These are phyloP conservation scores for Panzeria rudis DNA, from an alignment of 2,888 invertebrate species.

Conservation along the genomic window DNA sequence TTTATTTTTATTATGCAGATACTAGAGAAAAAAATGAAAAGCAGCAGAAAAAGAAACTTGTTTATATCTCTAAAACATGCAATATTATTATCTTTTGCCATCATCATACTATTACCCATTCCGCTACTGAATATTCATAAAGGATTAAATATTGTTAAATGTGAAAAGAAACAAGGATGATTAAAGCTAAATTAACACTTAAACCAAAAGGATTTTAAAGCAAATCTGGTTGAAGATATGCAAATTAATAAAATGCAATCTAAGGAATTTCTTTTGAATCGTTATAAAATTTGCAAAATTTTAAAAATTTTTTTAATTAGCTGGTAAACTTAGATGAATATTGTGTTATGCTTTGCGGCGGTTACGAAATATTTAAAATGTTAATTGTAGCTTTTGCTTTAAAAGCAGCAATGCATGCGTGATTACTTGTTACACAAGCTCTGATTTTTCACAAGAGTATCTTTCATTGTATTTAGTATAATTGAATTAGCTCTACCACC, in stretches of 20 bases:
- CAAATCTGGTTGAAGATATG: conserved; percentile 31
- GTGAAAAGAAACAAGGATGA: conserved; percentile 29
- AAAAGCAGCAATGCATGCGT: no score
- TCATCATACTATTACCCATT: conserved; percentile 14
- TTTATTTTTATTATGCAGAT: conserved; percentile 37
- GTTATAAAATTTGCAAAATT: conserved; percentile 3
- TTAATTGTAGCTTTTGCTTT: no score
- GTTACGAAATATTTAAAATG: no score
- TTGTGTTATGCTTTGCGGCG: no score
- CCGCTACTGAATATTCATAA: background rate
- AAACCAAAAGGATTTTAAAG: conserved; percentile 39
- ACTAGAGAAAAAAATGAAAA: conserved; percentile 11
- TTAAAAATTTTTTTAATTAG: background rate
- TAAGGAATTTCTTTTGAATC: conserved; percentile 5
- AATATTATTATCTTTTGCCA: conserved; percentile 55
- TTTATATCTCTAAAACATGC: conserved; percentile 69
- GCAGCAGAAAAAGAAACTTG: conserved; percentile 43
- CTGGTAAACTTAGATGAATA: background rate
- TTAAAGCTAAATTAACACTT: conserved; percentile 44
- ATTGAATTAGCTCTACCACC: no score
- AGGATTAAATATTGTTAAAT: conserved; percentile 20
- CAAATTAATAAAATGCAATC: conserved; percentile 26
- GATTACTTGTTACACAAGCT: no score
- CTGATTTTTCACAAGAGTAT: no score
- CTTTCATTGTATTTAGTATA: no score